These are phyloP conservation scores for Panagrolaimus sp. DNA, from an alignment of 1,140 invertebrate species.

Conservation along the genomic window DNA sequence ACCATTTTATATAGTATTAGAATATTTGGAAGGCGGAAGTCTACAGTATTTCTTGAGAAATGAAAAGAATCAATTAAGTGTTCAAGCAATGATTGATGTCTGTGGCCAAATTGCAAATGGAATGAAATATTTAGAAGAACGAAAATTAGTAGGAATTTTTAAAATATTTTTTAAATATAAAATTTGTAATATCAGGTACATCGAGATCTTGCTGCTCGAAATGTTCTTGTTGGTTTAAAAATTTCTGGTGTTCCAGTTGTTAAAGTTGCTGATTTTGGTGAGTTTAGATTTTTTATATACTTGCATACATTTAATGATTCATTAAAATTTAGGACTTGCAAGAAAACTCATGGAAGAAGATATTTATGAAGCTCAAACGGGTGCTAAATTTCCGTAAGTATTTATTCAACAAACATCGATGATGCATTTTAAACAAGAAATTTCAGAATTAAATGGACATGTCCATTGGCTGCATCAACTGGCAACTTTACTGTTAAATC, in stretches of 20 bases:
- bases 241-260: slow-evolving; percentile 69
- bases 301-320: too few relatives aligned
- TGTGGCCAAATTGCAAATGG: slow-evolving; percentile 72
- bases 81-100: slow-evolving; percentile 86
- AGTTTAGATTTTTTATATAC: too few relatives aligned
- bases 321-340: slow-evolving; percentile 65
- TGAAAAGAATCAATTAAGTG: slow-evolving; percentile 73
- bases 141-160: slow-evolving; percentile 30
- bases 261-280: slow-evolving; percentile 92
- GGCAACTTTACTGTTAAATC: slow-evolving; percentile 94
- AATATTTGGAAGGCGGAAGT: slow-evolving; percentile 89
- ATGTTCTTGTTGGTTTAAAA: slow-evolving; percentile 91
- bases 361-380: slow-evolving; percentile 88
- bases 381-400: slow-evolving; percentile 57
- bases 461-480: slow-evolving; percentile 88
- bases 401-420: slow-evolving; percentile 44
- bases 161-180: too few relatives aligned
- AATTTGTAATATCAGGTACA: slow-evolving; percentile 60
- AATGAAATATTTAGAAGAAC: slow-evolving; percentile 57
- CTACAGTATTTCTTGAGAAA: slow-evolving; percentile 81
- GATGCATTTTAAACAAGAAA: slow-evolving; percentile 87
- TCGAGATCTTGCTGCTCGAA: slow-evolving; percentile 73
- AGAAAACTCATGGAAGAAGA: slow-evolving; percentile 86
- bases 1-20: slow-evolving; percentile 91
- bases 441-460: slow-evolving; percentile 96